These are phyloP conservation scores for Drosophila fungiperda DNA, from an alignment of 2,888 invertebrate genomes.

Conservation along the genomic window DNA sequence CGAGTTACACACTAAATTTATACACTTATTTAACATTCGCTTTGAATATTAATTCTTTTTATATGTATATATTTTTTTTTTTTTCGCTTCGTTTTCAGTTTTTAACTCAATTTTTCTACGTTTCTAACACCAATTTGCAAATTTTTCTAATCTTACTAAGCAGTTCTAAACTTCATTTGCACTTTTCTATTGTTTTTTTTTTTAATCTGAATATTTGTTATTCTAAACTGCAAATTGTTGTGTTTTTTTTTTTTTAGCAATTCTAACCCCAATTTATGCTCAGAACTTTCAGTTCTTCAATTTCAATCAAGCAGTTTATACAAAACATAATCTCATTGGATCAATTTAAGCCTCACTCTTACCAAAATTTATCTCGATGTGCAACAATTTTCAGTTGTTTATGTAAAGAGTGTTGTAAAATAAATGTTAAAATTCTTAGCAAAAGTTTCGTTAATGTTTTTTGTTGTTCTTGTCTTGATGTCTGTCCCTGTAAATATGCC, in stretches of 20 bases:
- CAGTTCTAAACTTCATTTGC: slow-evolving; percentile 19
- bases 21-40: slow-evolving; percentile 40
- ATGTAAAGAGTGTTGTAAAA: slow-evolving; percentile 69
- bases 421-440: slow-evolving; percentile 68
- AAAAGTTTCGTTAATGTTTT: slow-evolving; percentile 57
- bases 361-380: slow-evolving; percentile 11
- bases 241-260: not conserved
- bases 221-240: slow-evolving; percentile 1
- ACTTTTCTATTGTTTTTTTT: slow-evolving; percentile 1
- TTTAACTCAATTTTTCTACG: slow-evolving; percentile 2
- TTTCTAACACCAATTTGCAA: slow-evolving; percentile 20
- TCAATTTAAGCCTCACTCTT: slow-evolving; percentile 8
- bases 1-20: slow-evolving; percentile 40
- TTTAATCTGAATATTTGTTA: slow-evolving; percentile 5
- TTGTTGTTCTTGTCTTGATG: slow-evolving; percentile 18
- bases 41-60: not conserved
- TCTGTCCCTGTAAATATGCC: slow-evolving; percentile 70
- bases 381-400: slow-evolving; percentile 21
- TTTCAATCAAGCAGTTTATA: slow-evolving; percentile 9
- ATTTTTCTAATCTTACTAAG: slow-evolving; percentile 6
- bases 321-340: slow-evolving; percentile 9
- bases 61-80: not conserved
- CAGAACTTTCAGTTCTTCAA: slow-evolving; percentile 2
- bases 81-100: slow-evolving; percentile 2
- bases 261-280: slow-evolving; percentile 4